Percentiles rank a stretch among this genome's conserved stretches.
Evolutionary conservation across 2,888 invertebrate species (phyloP).

Genomic region (Sclerodermus sp.): DNA sequence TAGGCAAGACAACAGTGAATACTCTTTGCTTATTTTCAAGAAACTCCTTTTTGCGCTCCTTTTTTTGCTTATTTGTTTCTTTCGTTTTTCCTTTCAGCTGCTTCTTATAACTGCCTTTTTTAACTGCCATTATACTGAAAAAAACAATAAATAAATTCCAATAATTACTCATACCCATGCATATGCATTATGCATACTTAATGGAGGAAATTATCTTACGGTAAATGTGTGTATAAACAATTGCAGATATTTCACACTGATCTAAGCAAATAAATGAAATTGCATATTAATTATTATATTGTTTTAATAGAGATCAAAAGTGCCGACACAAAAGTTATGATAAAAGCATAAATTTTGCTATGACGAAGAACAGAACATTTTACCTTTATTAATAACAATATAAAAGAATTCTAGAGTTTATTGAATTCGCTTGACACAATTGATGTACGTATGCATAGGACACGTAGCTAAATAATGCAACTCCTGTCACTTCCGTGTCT

Average conservation of each 20-base stretch:
- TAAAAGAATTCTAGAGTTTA: no score
- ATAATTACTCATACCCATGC: neutral
- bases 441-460: no score
- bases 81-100: slow-evolving; percentile 80
- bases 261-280: no score
- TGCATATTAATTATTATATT: no score
- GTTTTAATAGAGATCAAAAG: no score
- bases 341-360: no score
- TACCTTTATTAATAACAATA: no score
- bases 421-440: no score
- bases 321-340: no score
- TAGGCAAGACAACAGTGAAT: slow-evolving; percentile 77
- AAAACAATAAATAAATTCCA: neutral
- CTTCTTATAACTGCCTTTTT: no score
- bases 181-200: neutral
- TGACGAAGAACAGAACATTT: no score
- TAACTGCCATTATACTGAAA: neutral
- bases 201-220: neutral
- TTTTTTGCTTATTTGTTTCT: slow-evolving; percentile 81
- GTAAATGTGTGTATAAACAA: neutral
- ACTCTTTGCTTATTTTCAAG: slow-evolving; percentile 76
- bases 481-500: slow-evolving; percentile 22
- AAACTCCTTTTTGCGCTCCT: slow-evolving; percentile 83
- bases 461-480: slow-evolving; percentile 27
- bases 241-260: neutral